Conservation (phyloP, 2,113 vertebrate genomes). For the Picathartes gymnocephalus region DNA sequence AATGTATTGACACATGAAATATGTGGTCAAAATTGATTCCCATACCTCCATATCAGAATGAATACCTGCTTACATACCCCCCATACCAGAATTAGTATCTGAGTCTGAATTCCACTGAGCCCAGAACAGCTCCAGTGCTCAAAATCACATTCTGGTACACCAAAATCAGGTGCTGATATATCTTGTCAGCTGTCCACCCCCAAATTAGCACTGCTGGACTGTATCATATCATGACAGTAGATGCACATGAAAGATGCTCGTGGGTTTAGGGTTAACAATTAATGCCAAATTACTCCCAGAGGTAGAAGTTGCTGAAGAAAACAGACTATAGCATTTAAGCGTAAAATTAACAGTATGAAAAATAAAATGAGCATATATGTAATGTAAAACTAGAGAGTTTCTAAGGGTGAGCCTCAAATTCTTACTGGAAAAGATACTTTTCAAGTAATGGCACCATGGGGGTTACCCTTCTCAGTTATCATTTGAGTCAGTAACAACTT, state of each 20-base stretch:
- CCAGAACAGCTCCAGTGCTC: background rate
- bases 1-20: background rate
- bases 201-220: background rate
- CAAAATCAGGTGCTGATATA: background rate
- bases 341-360: background rate
- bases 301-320: background rate
- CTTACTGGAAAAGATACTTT: background rate
- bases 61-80: background rate
- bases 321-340: background rate
- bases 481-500: background rate
- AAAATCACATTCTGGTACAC: background rate
- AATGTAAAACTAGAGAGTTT: background rate
- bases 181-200: background rate
- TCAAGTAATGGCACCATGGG: background rate
- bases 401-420: background rate
- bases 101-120: background rate
- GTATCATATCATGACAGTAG: background rate
- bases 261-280: background rate
- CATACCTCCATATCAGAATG: rapidly evolving
- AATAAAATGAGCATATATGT: background rate
- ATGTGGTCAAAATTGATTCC: background rate
- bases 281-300: background rate
- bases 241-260: background rate
- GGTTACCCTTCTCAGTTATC: background rate
- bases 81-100: background rate